Conservation (phyloP, 37 sponge, comb jelly and placozoan genomes). For the Crambe crambe region DNA sequence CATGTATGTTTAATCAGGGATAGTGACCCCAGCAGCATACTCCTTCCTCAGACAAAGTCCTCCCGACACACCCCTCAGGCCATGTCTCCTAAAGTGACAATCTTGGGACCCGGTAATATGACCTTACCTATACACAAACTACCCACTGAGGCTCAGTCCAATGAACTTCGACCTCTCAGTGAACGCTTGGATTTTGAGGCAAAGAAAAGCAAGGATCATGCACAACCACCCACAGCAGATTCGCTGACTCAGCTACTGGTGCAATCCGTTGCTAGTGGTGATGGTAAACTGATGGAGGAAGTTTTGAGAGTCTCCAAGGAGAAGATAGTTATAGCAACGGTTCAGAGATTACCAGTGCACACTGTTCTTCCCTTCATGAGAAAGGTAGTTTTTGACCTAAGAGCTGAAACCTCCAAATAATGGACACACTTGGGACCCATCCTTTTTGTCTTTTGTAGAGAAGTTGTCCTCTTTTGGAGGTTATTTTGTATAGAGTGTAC, state of each 20-base stretch:
- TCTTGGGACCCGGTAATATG: constrained; percentile 48
- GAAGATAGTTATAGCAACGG: constrained; percentile 27
- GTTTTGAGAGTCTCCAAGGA: constrained; percentile 30
- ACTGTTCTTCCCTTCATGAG: constrained; percentile 42
- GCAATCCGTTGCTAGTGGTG: constrained; percentile 58
- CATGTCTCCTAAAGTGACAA: constrained; percentile 1
- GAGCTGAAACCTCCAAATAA: background rate
- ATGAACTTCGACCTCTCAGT: constrained; percentile 17
- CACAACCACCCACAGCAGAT: constrained; percentile 30
- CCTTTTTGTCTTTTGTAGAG: too few species aligned
- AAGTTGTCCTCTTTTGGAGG: too few species aligned
- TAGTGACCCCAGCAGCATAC: background rate
- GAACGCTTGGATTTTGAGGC: background rate
- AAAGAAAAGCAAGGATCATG: background rate
- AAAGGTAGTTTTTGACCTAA: constrained; percentile 26
- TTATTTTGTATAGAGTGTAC: too few species aligned
- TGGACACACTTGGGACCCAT: too few species aligned
- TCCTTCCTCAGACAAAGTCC: background rate
- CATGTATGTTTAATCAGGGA: constrained; percentile 41
- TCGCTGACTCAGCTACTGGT: constrained; percentile 39
- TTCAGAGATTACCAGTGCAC: constrained; percentile 26
- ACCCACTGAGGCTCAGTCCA: background rate
- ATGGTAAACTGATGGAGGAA: constrained; percentile 44
- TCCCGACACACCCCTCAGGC: background rate
- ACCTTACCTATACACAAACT: background rate